Evolutionary conservation across 2,113 vertebrate species (phyloP), one percentile per base, ranked within the genome.

Genomic region (Emydura subglobosa): DNA sequence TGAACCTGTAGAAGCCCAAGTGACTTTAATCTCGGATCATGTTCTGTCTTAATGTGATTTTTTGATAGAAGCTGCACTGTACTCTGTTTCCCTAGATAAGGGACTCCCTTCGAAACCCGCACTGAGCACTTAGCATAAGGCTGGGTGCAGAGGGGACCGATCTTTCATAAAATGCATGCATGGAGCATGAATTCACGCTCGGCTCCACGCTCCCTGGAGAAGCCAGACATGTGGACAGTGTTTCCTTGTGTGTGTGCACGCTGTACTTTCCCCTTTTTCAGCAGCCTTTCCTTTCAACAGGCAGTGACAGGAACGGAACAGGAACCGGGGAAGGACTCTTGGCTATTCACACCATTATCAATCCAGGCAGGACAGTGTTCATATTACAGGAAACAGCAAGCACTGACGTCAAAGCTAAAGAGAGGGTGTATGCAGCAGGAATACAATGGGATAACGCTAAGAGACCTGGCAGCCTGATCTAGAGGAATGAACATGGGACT

Each of bases 371-470:
- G 92, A 72, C 10, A 85, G 50, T 7, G 59, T 39, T 93, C 27
- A 27, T 91, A 34, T 54, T 53, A 65, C 87, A 94, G 93, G 95
- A 97, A 97, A 86, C 42, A 51, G 81, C 91, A 92, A 79, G 54
- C 54, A 19, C 39, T 47, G 42, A 74, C 25, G 61, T 85, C 76
- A 94, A 88, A 87, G 95, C 89, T 92, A 85, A 93, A 81, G 21
- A 34, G 3, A 0, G 80, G 61, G 74, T 81, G 87, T 10, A 65
- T 0, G 1, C 82, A 93, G 79, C 86, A 72, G 83, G 88, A 59
- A 49, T 5, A 44, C 29, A 2, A 16, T 19, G 57, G 25, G 42
- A 82, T 55, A 44, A 92, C 61, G 53, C 51, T 1, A 1, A 86
- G 83, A 80, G 31, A 87, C 31, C 34, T 57, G 12, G 21, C 44